Evolutionary conservation across 2,888 invertebrate species (phyloP), one percentile per base, ranked within the genome.

Genomic region (Sarcophaga carnaria): DNA sequence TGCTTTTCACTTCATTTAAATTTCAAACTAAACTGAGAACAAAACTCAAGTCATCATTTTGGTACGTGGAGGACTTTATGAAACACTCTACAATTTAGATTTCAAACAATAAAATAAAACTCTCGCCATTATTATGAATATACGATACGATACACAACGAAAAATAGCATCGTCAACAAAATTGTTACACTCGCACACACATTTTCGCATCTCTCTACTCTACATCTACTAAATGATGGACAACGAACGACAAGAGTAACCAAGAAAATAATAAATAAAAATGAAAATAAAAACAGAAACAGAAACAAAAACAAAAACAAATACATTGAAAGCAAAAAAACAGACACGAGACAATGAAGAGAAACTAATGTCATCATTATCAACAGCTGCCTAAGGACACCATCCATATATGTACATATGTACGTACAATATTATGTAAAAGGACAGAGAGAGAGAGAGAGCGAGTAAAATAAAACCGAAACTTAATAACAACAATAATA

Each of bases 311-410:
- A 27, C 20, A 20, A 10, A 67, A 10, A 66, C 20, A 20, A 12
- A 45, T 45, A 63, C 20, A 66, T 6, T 49, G 49, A 62, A 76
- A 25, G 25, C 25, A 22, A 14, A 20, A 47, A 45, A 47, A 45
- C 14, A 54, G 22, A 64, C 47, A 64, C 59, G 5, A 77, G 10
- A 77, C 11, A 59, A 27, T 63, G 22, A 63, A 75, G 62, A 64
- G 66, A 66, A 49, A 62, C 49, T 80, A 83, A 83, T 87, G 75
- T 66, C 86, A 87, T 83, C 81, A 83, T 80, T 87, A 79, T 83
- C 74, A 87, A 87, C 86, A 81, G 83, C 86, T 87, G 86, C 83
- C 80, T 78, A 62, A 37, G 80, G 74, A 67, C 75, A 86, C 66
- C 45, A 80, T 49, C 54, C 45, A 22, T 20, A 77, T 6, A 27